Base-by-base conservation (phyloP, 1,140 invertebrate genomes). In the Caenorhabditis briggsae region DNA sequence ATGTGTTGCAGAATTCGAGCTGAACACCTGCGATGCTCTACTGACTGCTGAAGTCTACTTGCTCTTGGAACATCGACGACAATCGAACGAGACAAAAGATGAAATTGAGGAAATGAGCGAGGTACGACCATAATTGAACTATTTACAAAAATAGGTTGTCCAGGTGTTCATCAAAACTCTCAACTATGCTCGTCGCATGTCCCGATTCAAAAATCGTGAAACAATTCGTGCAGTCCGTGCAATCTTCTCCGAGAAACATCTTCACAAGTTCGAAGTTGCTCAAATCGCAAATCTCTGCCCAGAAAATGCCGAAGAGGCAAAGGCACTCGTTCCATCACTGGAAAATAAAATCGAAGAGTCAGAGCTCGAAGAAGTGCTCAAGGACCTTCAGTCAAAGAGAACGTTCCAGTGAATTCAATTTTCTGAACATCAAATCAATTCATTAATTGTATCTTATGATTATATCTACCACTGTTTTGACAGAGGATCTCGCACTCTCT, bases 231-330 rank as follows among this genome's bases (percentile, higher is more conserved):
- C 97, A 70, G 96, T 99, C 9, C 94, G 98, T 90, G 93, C 86
- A 2, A 88, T 88, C 55, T 88, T 88, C 70, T n/a, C 96, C 95
- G 93, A 96, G 96, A 92, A 98, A 98, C 97, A 98, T 92, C 93
- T 99, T 12, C 98, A 99, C 93, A 99, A 99, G 94, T 99, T 99
- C 94, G 98, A 99, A 93, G 93, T 99, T 25, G 97, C 98, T 3
- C 96, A 97, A 33, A 94, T 99, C 83, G 97, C 97, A 2, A 99
- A 99, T 94, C 93, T 99, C 3, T 98, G 97, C 93, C 98, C 98
- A 0, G 97, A 99, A 94, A 97, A 96, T 25, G 95, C 97, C 0
- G 97, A 99, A 92, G 97, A 99, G 94, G 97, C 97, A 0, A 98
- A 98, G 93, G 96, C 97, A 53, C 93, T 99, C 5, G 98, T 99